Evolutionary conservation across 2,797 vertebrate species (phyloP).

Genomic region (Xiphophorus birchmanni): DNA sequence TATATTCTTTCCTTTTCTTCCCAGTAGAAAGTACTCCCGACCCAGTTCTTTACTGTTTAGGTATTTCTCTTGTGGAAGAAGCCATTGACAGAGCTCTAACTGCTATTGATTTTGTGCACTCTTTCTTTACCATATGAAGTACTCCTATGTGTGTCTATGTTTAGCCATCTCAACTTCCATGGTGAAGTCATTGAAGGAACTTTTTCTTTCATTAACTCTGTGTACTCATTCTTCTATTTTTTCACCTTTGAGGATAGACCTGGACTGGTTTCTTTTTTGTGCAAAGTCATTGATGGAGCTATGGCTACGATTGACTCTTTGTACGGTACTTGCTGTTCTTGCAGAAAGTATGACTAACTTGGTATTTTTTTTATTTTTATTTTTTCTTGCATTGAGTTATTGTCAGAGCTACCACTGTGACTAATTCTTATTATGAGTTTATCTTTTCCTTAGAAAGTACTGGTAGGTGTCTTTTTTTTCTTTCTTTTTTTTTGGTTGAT

Average conservation of each 20-base stretch:
- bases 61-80: neutral
- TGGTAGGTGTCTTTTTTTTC: neutral
- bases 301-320: neutral
- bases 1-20: neutral
- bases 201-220: neutral
- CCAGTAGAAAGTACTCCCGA: neutral
- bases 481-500: neutral
- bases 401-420: neutral
- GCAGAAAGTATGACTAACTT: neutral
- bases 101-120: neutral
- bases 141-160: neutral
- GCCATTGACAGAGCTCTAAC: neutral
- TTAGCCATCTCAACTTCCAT: neutral
- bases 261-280: neutral
- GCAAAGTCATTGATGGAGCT: neutral
- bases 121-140: neutral
- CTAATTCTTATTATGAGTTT: neutral
- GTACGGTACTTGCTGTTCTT: neutral
- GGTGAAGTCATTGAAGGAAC: neutral
- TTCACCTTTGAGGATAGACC: neutral
- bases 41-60: neutral
- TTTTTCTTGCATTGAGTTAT: neutral
- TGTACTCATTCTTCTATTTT: neutral
- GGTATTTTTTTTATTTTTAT: neutral
- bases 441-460: neutral